Evolutionary conservation across 2,888 invertebrate species (phyloP), one percentile per base, ranked within the genome.

Genomic region (Philaethria dido): DNA sequence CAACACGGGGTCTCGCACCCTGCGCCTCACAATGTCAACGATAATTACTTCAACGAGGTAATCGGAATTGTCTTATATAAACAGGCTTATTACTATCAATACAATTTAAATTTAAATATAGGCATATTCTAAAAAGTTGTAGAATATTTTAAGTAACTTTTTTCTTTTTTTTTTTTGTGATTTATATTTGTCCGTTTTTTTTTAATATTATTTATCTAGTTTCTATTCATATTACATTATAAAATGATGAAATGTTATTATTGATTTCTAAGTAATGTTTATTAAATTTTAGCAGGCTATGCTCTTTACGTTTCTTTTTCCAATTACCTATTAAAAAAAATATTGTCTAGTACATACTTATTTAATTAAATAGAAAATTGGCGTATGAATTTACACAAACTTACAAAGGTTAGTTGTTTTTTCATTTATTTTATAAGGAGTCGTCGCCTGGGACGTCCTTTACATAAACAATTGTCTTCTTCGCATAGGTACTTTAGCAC

Each of bases 31-130:
- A 89, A 89, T 81, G 88, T 83, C 75, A 88, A 83, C 81, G 89
- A 87, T 80, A 83, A 80, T 76, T 91, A 91, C 78, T 92, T 86
- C 84, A 90, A 89, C 81, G 92, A 92, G 92, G 92, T 92, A 92
- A 85, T 70, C 72, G 62, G 70, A 63, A 47, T 52, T 73, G 55
- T 22, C 18, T 65, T 8, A 47, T 33, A 39, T 36, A 8, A 47
- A 47, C 8, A 29, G 3, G 6, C 2, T 50, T n/a, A 0, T 11
- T 48, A 22, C 9, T 16, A 29, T 29, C 0, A 29, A 11, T 52
- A 16, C 16, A 29, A 50, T 29, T 22, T 52, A 29, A 5, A 2
- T 29, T 16, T 16, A 33, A 29, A 52, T 16, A 52, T 29, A 50
- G 2, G 13, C 0, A 18, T 6, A 22, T 48, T 48, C 14, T 22